Evolutionary conservation across 2,113 vertebrate genomes (phyloP).

Genomic region (human): GRCh38 chrX:93306001-93306500

Average conservation of each 20-base stretch:
- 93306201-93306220: background rate
- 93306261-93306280: background rate
- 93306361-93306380: background rate
- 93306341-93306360: background rate
- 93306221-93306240: background rate
- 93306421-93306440: background rate
- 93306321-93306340: background rate
- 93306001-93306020: background rate
- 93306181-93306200: background rate
- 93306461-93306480: background rate
- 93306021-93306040: background rate
- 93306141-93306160: background rate
- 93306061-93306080: background rate
- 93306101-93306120: background rate
- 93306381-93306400: background rate
- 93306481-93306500: background rate
- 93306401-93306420: background rate
- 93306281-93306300: background rate
- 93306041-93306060: background rate
- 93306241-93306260: background rate
- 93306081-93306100: slow-evolving; percentile 28
- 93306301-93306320: background rate
- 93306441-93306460: background rate
- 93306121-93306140: background rate
- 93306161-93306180: background rate